Percentiles rank a stretch among this genome's conserved stretches.
These are phyloP conservation scores for Chironomus riparius DNA, from an alignment of 2,888 invertebrate species.

Conservation along the genomic window DNA sequence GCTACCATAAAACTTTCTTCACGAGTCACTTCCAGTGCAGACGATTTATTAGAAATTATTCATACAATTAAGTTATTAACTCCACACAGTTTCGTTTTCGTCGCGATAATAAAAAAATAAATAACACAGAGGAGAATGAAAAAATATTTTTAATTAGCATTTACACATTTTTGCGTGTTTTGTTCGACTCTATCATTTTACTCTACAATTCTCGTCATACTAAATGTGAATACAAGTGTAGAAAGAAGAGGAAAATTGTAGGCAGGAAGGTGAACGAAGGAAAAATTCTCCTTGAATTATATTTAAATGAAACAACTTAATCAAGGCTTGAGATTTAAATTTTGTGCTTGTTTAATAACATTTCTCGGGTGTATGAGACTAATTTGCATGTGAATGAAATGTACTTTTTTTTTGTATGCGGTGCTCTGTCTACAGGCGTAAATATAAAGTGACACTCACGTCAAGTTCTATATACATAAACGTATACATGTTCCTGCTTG, in stretches of 20 bases:
- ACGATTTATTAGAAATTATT: neutral
- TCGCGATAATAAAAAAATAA: neutral
- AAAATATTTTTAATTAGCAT: neutral
- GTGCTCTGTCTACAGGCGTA: neutral
- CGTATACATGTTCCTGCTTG: neutral
- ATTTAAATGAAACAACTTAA: neutral
- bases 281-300: too few relatives aligned
- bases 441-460: constrained; percentile 1
- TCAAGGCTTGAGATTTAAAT: neutral
- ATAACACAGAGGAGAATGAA: too few relatives aligned
- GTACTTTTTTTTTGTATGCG: neutral
- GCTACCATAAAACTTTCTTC: too few relatives aligned
- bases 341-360: neutral
- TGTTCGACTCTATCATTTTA: too few relatives aligned
- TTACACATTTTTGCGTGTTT: neutral
- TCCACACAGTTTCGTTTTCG: neutral
- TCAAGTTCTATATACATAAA: neutral
- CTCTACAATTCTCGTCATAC: neutral
- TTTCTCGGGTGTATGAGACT: neutral
- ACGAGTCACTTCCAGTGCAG: too few relatives aligned
- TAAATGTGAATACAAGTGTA: too few relatives aligned
- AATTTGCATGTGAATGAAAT: constrained; percentile 4
- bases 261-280: neutral
- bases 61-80: neutral
- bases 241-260: too few relatives aligned